Evolutionary conservation across 1,140 invertebrate genomes (phyloP).

Genomic region (Cotesia chilonis): DNA sequence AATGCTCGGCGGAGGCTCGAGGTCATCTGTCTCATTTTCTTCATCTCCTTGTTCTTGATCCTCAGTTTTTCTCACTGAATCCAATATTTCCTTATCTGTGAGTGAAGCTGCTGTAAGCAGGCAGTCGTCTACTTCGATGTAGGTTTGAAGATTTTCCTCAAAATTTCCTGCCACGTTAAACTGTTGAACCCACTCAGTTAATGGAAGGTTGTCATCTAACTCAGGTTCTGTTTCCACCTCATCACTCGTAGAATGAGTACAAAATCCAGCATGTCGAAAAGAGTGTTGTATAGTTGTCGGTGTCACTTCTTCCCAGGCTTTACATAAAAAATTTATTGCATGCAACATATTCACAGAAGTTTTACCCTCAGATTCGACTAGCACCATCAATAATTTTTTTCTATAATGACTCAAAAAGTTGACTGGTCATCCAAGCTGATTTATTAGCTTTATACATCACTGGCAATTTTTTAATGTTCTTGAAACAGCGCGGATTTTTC

Average conservation of each 20-base stretch:
- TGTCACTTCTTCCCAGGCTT: slow-evolving; percentile 10
- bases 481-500: slow-evolving; percentile 13
- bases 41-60: slow-evolving; percentile 5
- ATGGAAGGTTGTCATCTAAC: slow-evolving; percentile 5
- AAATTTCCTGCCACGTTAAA: slow-evolving; percentile 3
- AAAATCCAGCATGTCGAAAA: slow-evolving; percentile 11
- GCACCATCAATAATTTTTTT: slow-evolving; percentile 13
- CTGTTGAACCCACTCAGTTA: slow-evolving; percentile 15
- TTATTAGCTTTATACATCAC: slow-evolving; percentile 13
- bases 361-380: slow-evolving; percentile 7
- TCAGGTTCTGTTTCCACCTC: slow-evolving; percentile 14
- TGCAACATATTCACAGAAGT: slow-evolving; percentile 11
- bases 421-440: slow-evolving; percentile 9
- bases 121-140: slow-evolving; percentile 12
- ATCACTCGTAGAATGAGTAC: slow-evolving; percentile 8
- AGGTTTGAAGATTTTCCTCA: slow-evolving; percentile 6
- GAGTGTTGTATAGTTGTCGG: slow-evolving; percentile 10
- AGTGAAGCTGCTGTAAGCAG: slow-evolving; percentile 11
- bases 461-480: slow-evolving; percentile 15
- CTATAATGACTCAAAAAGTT: slow-evolving; percentile 11
- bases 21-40: neutral
- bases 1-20: slow-evolving; percentile 4
- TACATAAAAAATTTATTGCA: slow-evolving; percentile 10
- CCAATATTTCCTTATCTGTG: slow-evolving; percentile 2
- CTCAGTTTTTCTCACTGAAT: neutral